Conservation (phyloP, 2,797 vertebrate genomes). For the Acrocephalus scirpaceus region DNA sequence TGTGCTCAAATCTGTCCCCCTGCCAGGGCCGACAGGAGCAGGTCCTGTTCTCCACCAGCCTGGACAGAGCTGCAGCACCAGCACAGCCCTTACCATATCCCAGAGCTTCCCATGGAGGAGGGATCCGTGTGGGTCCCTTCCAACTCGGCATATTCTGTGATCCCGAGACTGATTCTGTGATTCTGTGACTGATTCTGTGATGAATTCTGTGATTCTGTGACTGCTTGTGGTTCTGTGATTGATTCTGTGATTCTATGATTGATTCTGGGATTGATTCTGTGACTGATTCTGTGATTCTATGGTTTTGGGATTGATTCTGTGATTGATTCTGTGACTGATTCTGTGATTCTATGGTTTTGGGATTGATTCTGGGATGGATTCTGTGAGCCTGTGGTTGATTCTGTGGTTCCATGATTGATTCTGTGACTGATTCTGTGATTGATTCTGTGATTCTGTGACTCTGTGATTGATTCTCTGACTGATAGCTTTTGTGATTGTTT, state of each 20-base stretch:
- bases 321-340: background rate
- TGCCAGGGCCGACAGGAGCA: accelerated
- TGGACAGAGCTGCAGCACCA: background rate
- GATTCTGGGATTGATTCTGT: no score
- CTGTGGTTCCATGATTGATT: no score
- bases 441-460: background rate
- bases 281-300: background rate
- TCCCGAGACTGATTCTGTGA: no score
- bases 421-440: background rate
- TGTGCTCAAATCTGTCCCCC: accelerated
- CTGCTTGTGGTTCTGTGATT: background rate
- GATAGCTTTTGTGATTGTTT: background rate
- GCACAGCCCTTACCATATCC: accelerated
- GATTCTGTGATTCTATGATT: background rate
- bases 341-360: background rate
- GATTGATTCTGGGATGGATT: no score
- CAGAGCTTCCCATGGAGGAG: accelerated
- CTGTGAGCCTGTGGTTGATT: no score
- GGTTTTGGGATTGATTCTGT: background rate
- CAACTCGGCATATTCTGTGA: accelerated
- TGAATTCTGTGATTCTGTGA: no score
- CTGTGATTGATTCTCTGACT: background rate
- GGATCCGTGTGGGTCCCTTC: background rate
- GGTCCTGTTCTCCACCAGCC: background rate
- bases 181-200: no score